Evolutionary conservation across 23 tunicate species (phyloP).

Genomic region (Corella eumyota): DNA sequence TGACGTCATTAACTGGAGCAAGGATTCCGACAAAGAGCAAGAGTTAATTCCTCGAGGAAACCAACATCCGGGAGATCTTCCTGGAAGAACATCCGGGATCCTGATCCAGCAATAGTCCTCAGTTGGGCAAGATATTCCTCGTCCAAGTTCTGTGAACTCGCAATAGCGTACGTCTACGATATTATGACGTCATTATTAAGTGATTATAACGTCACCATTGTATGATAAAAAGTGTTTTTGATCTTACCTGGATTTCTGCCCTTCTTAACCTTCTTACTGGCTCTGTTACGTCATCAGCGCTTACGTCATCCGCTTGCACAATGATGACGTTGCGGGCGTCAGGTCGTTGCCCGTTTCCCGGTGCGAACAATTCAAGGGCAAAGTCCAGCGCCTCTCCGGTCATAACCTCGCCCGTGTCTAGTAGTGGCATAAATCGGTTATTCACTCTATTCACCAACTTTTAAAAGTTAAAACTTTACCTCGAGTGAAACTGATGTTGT

Average conservation of each 20-base stretch:
- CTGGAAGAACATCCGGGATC: neutral
- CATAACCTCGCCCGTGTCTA: too few species aligned
- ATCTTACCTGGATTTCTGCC: constrained; percentile 15
- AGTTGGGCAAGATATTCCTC: constrained; percentile 10
- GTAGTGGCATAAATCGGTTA: too few species aligned
- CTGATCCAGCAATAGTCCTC: constrained; percentile 7
- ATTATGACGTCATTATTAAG: neutral
- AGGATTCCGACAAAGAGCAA: constrained; percentile 5
- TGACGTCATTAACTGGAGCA: too few species aligned
- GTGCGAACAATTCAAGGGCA: constrained; percentile 19
- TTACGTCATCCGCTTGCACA: constrained; percentile 22
- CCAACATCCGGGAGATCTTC: constrained; percentile 1
- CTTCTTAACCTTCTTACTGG: constrained; percentile 12
- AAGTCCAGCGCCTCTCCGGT: constrained; percentile 18
- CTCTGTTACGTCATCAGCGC: constrained; percentile 16
- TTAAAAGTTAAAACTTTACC: too few species aligned
- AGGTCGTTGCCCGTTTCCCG: constrained; percentile 14
- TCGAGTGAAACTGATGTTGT: neutral
- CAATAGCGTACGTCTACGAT: constrained; percentile 18
- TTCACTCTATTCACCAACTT: too few species aligned
- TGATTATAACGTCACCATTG: neutral
- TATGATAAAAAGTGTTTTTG: too few species aligned
- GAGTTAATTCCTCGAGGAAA: constrained; percentile 4
- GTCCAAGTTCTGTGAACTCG: neutral
- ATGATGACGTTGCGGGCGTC: constrained; percentile 19